Evolutionary conservation across 1,140 invertebrate genomes (phyloP).

Genomic region (Pinna nobilis): DNA sequence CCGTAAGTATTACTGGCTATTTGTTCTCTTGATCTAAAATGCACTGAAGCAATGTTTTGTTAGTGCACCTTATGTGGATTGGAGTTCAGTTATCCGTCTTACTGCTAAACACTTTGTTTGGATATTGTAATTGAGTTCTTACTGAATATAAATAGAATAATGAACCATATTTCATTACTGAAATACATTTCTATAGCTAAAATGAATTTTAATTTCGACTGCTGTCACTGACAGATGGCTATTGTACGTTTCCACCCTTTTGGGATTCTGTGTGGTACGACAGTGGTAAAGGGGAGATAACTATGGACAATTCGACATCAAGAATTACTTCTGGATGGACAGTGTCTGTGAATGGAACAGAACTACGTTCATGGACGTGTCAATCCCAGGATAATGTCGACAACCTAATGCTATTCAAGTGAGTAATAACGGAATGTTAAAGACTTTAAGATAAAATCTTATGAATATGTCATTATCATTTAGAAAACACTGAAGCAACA

Average conservation of each 20-base stretch:
- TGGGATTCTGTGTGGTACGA: constrained; percentile 39
- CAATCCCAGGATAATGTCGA: constrained; percentile 9
- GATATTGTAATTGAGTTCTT: not conserved
- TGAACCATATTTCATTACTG: not conserved
- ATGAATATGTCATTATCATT: not conserved
- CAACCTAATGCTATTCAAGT: constrained; percentile 31
- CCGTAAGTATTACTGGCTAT: no score
- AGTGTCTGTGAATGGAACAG: constrained; percentile 1
- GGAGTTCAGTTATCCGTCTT: not conserved
- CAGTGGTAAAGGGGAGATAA: constrained; percentile 25
- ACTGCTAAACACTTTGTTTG: not conserved
- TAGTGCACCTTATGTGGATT: not conserved
- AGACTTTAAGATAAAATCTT: not conserved
- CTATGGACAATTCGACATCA: constrained; percentile 12
- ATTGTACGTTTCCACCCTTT: constrained; percentile 24
- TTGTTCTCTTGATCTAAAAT: no score
- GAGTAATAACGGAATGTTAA: not conserved
- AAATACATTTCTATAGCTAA: not conserved
- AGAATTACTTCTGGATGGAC: constrained; percentile 22
- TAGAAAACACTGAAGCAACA: not conserved
- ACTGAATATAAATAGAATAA: not conserved
- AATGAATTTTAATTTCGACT: not conserved
- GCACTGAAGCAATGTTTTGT: not conserved
- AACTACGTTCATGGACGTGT: constrained; percentile 32
- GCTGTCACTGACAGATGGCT: no score